A percentile compares a stretch with the other conserved stretches of the same genome.
phyloP scores from a whole-genome alignment of 2,113 vertebrate genomes.

The Ornithorhynchus anatinus region DNA sequence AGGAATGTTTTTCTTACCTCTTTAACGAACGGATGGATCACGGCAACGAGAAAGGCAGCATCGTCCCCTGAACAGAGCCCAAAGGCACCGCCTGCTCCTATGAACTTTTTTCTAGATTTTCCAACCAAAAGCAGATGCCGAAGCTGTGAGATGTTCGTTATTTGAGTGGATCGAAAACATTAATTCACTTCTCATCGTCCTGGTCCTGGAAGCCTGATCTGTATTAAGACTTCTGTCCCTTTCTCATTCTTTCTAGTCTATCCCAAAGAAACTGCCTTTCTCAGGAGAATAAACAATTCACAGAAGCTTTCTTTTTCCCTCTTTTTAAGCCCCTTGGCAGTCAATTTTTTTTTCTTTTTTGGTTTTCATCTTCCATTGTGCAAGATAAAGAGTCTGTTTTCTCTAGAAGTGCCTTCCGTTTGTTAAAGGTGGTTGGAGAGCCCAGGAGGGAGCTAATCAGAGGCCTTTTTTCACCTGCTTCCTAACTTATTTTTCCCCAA shows the following conservation, averaged over 20 bases:
- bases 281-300: conserved; percentile 57
- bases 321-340: too few species aligned
- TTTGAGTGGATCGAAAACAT: conserved; percentile 37
- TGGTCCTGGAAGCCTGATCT: conserved; percentile 48
- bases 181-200: conserved; percentile 29
- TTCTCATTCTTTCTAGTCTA: conserved; percentile 25
- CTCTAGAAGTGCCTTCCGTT: conserved; percentile 73
- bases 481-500: conserved; percentile 58
- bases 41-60: conserved; percentile 22
- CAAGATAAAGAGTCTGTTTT: conserved; percentile 48
- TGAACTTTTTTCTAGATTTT: conserved; percentile 58
- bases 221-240: conserved; percentile 36
- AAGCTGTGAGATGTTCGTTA: conserved; percentile 36
- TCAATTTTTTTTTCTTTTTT: conserved; percentile 40
- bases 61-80: conserved; percentile 26
- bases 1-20: conserved; percentile 52
- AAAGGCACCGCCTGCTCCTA: conserved; percentile 33
- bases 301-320: conserved; percentile 43
- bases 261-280: conserved; percentile 63
- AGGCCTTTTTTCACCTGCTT: conserved; percentile 67
- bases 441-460: conserved; percentile 67
- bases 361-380: conserved; percentile 56
- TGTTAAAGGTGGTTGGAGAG: conserved; percentile 65
- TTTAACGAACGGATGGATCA: conserved; percentile 32
- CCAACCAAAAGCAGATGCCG: background rate